Evolutionary conservation across 2,888 invertebrate genomes (phyloP).

Genomic region (Villa cingulata): DNA sequence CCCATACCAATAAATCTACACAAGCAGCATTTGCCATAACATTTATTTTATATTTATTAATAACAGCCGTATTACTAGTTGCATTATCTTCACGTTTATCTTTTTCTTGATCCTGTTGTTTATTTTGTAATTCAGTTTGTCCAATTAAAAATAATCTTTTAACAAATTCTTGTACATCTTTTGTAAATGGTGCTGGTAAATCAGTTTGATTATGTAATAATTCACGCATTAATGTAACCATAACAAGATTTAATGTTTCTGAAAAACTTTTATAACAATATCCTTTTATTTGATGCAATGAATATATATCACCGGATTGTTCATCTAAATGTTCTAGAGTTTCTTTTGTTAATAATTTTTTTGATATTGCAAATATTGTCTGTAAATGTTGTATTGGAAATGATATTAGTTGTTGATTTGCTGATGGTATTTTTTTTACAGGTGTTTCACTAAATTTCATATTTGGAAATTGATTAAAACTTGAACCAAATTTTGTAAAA

Average conservation of each 20-base stretch:
- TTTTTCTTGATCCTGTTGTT: conserved; percentile 72
- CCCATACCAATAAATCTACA: conserved; percentile 95
- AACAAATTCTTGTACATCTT: conserved; percentile 85
- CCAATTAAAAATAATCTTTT: conserved; percentile 81
- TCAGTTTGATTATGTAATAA: conserved; percentile 81
- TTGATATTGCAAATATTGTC: conserved; percentile 64
- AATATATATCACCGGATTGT: conserved; percentile 66
- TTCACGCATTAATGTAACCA: conserved; percentile 84
- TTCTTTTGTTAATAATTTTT: conserved; percentile 75
- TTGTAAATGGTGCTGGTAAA: conserved; percentile 77
- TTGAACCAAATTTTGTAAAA: conserved; percentile 84
- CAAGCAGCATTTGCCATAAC: conserved; percentile 96
- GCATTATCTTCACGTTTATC: conserved; percentile 71
- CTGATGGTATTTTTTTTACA: conserved; percentile 40
- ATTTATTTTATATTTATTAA: conserved; percentile 86
- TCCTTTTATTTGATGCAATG: conserved; percentile 56
- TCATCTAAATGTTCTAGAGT: conserved; percentile 68
- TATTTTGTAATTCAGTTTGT: conserved; percentile 80
- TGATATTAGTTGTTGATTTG: conserved; percentile 41
- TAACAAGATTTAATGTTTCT: conserved; percentile 84
- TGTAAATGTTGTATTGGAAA: conserved; percentile 68
- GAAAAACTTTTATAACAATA: conserved; percentile 92
- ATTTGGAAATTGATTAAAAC: conserved; percentile 79
- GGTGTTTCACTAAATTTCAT: conserved; percentile 63
- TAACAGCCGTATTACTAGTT: conserved; percentile 40